These are phyloP conservation scores for Pollachius pollachius DNA, from an alignment of 2,113 vertebrate species.

Conservation along the genomic window DNA sequence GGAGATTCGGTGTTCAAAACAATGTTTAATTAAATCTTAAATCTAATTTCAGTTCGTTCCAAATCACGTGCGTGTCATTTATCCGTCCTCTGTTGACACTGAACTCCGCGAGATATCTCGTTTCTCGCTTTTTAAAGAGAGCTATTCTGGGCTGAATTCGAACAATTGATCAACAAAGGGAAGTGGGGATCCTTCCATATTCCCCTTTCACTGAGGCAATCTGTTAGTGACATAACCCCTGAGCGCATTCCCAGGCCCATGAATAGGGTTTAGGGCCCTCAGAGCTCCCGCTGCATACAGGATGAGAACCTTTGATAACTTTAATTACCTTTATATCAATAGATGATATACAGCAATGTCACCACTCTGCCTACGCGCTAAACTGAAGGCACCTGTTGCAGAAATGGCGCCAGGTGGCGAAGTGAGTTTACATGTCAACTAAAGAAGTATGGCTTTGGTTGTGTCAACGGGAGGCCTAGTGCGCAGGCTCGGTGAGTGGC, in stretches of 20 bases:
- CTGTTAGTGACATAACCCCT: conserved; percentile 84
- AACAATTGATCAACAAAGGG: conserved; percentile 81
- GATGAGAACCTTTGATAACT: conserved; percentile 85
- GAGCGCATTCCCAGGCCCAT: conserved; percentile 79
- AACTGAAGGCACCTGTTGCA: conserved; percentile 60
- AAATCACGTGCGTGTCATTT: conserved; percentile 11
- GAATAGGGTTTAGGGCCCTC: conserved; percentile 79
- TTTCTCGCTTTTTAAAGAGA: too few relatives aligned
- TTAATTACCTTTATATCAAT: conserved; percentile 85
- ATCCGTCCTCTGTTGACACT: neutral
- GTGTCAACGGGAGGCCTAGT: too few relatives aligned
- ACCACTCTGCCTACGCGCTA: conserved; percentile 39
- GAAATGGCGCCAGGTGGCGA: conserved; percentile 14
- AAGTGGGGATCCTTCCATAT: conserved; percentile 82
- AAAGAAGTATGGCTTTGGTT: too few relatives aligned
- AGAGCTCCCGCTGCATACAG: conserved; percentile 87
- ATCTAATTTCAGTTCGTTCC: neutral
- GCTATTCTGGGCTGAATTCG: conserved; percentile 60
- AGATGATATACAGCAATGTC: conserved; percentile 69
- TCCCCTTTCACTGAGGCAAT: conserved; percentile 77
- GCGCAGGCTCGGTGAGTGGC: too few relatives aligned
- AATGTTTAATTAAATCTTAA: neutral
- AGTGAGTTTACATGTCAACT: too few relatives aligned
- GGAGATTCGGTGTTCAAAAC: too few relatives aligned
- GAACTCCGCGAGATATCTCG: too few relatives aligned